Evolutionary conservation across 2,888 invertebrate species (phyloP).

Genomic region (Nomada fabriciana): DNA sequence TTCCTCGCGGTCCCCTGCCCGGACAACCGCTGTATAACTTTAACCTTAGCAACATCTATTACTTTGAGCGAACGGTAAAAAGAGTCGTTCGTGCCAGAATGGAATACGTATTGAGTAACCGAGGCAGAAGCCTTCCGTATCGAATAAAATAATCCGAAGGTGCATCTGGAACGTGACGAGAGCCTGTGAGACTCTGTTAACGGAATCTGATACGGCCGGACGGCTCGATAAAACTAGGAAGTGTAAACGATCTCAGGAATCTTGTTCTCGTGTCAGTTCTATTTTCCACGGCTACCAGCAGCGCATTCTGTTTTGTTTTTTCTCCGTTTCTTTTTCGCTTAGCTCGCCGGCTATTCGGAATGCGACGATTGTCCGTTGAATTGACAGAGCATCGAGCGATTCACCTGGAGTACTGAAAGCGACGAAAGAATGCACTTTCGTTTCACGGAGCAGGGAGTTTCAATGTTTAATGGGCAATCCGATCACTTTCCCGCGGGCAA

Average conservation of each 20-base stretch:
- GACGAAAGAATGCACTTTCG: conserved; percentile 51
- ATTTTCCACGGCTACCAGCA: conserved; percentile 46
- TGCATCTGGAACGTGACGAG: conserved; percentile 31
- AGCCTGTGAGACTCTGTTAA: conserved; percentile 46
- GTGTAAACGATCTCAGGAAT: conserved; percentile 60
- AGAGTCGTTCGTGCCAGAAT: neutral
- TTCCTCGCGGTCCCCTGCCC: no score
- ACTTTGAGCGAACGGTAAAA: neutral
- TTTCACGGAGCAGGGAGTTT: conserved; percentile 32
- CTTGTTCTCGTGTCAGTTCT: conserved; percentile 49
- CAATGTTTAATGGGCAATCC: conserved; percentile 11
- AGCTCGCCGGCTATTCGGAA: neutral
- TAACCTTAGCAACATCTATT: no score
- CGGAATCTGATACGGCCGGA: conserved; percentile 42
- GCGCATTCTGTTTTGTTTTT: conserved; percentile 44
- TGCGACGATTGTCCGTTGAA: neutral
- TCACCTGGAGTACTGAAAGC: conserved; percentile 48
- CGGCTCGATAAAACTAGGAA: conserved; percentile 57
- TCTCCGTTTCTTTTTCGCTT: no score
- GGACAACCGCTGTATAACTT: no score
- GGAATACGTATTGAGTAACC: neutral
- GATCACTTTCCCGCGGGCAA: conserved; percentile 30
- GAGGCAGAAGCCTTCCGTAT: neutral
- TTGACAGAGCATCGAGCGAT: conserved; percentile 1
- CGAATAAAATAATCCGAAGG: neutral